Base-by-base conservation (phyloP, 2,888 invertebrate genomes). In the Spisula subtruncata region DNA sequence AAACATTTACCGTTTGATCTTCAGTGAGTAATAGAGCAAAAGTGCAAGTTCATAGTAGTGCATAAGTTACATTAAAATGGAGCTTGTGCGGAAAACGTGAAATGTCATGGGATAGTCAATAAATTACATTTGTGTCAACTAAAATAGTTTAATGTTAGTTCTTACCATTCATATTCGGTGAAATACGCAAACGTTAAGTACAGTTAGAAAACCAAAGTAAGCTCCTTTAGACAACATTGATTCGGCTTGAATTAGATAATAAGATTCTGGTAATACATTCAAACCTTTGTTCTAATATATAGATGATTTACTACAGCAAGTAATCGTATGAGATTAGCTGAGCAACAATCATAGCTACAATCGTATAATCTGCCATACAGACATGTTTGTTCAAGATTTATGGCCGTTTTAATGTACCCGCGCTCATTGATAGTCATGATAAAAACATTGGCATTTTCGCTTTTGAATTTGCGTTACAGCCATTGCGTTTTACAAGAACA, bases 381-480 rank as follows among this genome's bases (percentile, higher is more conserved):
- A 32, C 29, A 75, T 75, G 75, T 75, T 75, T 75, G 75, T 35
- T 75, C 29, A 12, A 14, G 75, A 75, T 75, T 75, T 32, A 75
- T 75, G 35, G 75, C 32, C 75, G 75, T 32, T 75, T n/a, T 75
- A 75, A 75, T 75, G 75, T 29, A 32, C 18, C 18, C 12, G 1
- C 32, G 75, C 35, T 35, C 75, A 35, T 75, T 32, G 75, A 75
- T 75, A 75, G 16, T 35, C 32, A 25, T 4, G 75, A 75, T 75
- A 75, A 75, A 75, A 75, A 32, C 29, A 4, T 35, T 75, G 75
- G 75, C 75, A 75, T 75, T 75, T 75, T 75, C 75, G 35, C 75
- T 75, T 75, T 75, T 75, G 35, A 75, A 32, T 75, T 18, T 75
- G 5, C 18, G 18, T 32, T 35, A 75, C 75, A 1, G 32, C 29